Conservation (phyloP, 2,888 invertebrate species). For the Chrysotoxum bicinctum region DNA sequence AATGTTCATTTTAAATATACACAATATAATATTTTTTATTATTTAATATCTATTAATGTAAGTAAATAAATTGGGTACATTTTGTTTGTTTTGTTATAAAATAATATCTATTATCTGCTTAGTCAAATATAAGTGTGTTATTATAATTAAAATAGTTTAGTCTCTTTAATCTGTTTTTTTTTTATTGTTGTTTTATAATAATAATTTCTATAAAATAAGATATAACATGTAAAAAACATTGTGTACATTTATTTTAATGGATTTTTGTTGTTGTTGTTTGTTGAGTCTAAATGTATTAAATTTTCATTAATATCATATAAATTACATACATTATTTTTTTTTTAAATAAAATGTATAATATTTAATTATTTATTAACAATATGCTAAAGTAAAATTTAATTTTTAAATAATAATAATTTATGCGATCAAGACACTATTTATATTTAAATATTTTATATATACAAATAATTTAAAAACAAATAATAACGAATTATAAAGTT, state of each 20-base stretch:
- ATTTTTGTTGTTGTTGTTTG: conserved; percentile 23
- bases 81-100: conserved; percentile 43
- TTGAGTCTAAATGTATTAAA: conserved; percentile 36
- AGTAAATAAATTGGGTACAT: conserved; percentile 66
- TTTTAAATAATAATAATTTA: conserved; percentile 28
- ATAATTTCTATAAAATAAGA: conserved; percentile 21
- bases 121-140: conserved; percentile 59
- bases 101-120: conserved; percentile 59
- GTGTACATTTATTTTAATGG: conserved; percentile 38
- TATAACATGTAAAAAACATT: conserved; percentile 46
- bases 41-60: conserved; percentile 65
- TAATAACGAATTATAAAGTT: conserved; percentile 14
- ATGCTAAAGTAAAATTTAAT: conserved; percentile 18
- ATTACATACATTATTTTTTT: conserved; percentile 25
- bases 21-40: conserved; percentile 52
- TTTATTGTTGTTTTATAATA: conserved; percentile 14
- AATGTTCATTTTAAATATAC: conserved; percentile 35
- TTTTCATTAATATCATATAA: conserved; percentile 31
- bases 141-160: conserved; percentile 37
- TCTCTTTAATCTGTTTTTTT: conserved; percentile 18
- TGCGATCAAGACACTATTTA: conserved; percentile 53
- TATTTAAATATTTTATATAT: conserved; percentile 34
- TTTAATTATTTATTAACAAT: conserved; percentile 26
- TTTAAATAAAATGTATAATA: conserved; percentile 1
- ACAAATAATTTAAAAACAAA: conserved; percentile 32